Evolutionary conservation across 2,888 invertebrate species (phyloP), one percentile per base, ranked within the genome.

Genomic region (Emesis castigata): DNA sequence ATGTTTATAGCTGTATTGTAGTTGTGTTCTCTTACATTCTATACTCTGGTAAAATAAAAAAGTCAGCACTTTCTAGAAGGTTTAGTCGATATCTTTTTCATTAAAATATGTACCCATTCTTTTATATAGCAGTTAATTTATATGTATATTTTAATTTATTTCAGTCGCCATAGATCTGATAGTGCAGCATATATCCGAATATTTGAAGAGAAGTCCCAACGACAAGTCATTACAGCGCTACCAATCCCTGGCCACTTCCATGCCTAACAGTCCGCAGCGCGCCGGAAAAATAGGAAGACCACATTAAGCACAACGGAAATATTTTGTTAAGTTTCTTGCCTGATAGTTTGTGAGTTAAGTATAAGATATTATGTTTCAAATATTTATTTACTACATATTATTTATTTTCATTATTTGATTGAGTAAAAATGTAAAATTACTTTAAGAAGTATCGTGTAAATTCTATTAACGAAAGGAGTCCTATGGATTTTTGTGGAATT

Each of bases 81-180:
- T n/a, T n/a, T n/a, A n/a, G n/a, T n/a, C n/a, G n/a, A n/a, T n/a
- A n/a, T n/a, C n/a, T n/a, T n/a, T n/a, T n/a, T n/a, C n/a, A n/a
- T n/a, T n/a, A n/a, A n/a, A n/a, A n/a, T n/a, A n/a, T n/a, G n/a
- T n/a, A n/a, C n/a, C n/a, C n/a, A n/a, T n/a, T n/a, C n/a, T n/a
- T n/a, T n/a, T n/a, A n/a, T n/a, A n/a, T n/a, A 44, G 1, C n/a
- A 44, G 6, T 44, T n/a, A 4, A 26, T 44, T 44, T 44, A 44
- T 5, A 44, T n/a, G 5, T n/a, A n/a, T 44, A 44, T 44, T 44
- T 44, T 6, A 44, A 44, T 44, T 91, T 91, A 90, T 97, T 98
- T 78, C 97, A 99, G 99, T 99, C 93, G 99, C 99, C 85, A 99
- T 99, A 91, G 99, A 99, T 92, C 96, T 99, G 93, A 99, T 99